Conservation (phyloP, 2,113 vertebrate species). For the Acinonyx jubatus region DNA sequence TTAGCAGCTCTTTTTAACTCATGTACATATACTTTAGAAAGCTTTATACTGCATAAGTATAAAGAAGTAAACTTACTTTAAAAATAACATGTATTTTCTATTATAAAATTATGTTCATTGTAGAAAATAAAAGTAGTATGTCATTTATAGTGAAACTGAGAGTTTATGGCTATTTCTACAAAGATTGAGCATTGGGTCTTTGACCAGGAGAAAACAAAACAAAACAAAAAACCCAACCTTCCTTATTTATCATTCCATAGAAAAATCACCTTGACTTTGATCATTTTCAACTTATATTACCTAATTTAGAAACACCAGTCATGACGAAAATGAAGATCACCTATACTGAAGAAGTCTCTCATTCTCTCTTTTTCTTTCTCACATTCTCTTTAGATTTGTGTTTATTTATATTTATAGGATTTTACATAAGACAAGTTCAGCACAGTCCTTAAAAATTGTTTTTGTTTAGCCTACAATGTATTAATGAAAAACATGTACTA, state of each 20-base stretch:
- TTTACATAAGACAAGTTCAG: constrained; percentile 5
- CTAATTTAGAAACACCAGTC: background rate
- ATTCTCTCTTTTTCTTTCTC: background rate
- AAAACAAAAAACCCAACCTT: background rate
- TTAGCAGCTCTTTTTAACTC: constrained; percentile 1
- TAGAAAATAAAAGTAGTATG: background rate
- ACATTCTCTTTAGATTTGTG: constrained; percentile 9
- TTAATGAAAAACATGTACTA: background rate
- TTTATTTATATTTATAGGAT: background rate
- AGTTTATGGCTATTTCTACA: background rate
- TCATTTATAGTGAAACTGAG: background rate
- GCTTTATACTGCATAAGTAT: background rate
- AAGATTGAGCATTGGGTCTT: background rate
- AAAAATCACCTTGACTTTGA: background rate
- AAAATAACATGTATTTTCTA: constrained; percentile 21
- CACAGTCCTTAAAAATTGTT: background rate
- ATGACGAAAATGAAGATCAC: background rate
- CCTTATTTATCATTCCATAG: background rate
- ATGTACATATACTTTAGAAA: background rate
- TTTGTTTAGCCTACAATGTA: background rate
- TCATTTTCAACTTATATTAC: background rate
- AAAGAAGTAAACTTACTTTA: constrained; percentile 16
- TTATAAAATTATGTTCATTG: background rate
- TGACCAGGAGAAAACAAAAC: background rate
- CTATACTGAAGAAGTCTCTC: background rate